Percentiles rank a stretch among this genome's conserved stretches.
Evolutionary conservation across 2,113 vertebrate species (phyloP).

Genomic region (Elephas maximus): DNA sequence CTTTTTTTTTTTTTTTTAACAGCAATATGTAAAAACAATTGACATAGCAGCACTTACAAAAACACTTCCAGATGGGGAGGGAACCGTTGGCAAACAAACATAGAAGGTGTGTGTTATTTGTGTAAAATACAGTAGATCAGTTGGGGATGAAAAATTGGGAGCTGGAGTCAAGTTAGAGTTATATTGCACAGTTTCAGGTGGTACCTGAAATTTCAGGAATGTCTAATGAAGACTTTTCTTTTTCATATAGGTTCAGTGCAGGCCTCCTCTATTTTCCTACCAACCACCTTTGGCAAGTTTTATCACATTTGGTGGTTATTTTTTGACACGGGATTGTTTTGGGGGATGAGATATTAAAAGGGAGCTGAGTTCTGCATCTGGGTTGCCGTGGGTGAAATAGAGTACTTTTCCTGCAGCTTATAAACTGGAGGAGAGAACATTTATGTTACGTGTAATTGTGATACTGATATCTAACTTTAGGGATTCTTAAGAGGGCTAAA

Average conservation of each 20-base stretch:
- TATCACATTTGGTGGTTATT: neutral
- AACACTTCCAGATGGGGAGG: too few relatives aligned
- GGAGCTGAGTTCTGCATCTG: neutral
- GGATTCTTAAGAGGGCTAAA: neutral
- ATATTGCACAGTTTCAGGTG: neutral
- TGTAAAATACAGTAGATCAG: neutral
- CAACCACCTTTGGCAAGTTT: neutral
- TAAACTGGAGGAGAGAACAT: neutral
- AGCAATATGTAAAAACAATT: too few relatives aligned
- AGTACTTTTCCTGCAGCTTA: neutral
- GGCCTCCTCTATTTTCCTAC: neutral
- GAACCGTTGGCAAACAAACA: too few relatives aligned
- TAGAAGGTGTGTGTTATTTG: too few relatives aligned
- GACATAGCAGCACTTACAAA: too few relatives aligned
- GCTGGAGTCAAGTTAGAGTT: neutral
- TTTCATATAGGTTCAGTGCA: accelerated
- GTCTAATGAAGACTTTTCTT: neutral
- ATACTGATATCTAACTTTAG: neutral
- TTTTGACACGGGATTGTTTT: neutral
- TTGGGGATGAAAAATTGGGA: neutral
- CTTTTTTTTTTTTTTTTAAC: too few relatives aligned
- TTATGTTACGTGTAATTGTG: neutral
- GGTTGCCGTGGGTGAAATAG: neutral
- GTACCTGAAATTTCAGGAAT: too few relatives aligned
- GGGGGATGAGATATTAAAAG: neutral